These are phyloP conservation scores for Poeciliopsis infans DNA, from an alignment of 2,797 vertebrate species.

Conservation along the genomic window DNA sequence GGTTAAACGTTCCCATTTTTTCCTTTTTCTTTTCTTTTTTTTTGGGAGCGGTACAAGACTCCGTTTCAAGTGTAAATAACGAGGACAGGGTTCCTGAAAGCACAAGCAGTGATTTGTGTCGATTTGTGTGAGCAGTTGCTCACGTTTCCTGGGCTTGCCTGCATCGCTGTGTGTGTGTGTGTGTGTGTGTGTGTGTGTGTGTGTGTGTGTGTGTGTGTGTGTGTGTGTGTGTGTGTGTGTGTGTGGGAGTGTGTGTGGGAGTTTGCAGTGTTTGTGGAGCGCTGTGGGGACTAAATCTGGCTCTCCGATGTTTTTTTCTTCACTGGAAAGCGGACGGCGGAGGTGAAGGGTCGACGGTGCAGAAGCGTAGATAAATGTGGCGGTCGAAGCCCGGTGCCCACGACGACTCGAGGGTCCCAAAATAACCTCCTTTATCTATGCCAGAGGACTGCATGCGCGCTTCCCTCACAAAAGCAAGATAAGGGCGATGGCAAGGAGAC, in stretches of 20 bases:
- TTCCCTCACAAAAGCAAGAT: slow-evolving; percentile 23
- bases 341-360: slow-evolving; percentile 46
- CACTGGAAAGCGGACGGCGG: slow-evolving; percentile 30
- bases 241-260: slow-evolving; percentile 8
- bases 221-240: slow-evolving; percentile 3
- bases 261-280: slow-evolving; percentile 9
- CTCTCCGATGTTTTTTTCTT: slow-evolving; percentile 23
- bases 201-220: slow-evolving; percentile 1
- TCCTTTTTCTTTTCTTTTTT: slow-evolving; percentile 1
- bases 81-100: not conserved
- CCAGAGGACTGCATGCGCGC: slow-evolving; percentile 23
- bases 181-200: slow-evolving; percentile 2
- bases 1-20: slow-evolving; percentile 9
- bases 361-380: slow-evolving; percentile 37
- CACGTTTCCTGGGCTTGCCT: slow-evolving; percentile 6
- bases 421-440: slow-evolving; percentile 44
- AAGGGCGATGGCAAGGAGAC: not conserved
- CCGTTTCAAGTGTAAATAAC: slow-evolving; percentile 7
- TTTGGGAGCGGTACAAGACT: slow-evolving; percentile 7
- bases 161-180: slow-evolving; percentile 6
- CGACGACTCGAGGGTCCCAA: slow-evolving; percentile 33
- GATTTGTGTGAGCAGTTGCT: not conserved
- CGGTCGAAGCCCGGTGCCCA: not conserved
- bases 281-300: slow-evolving; percentile 33
- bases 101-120: not conserved